Conservation (phyloP, 2,888 invertebrate species). For the Plutella xylostella region DNA sequence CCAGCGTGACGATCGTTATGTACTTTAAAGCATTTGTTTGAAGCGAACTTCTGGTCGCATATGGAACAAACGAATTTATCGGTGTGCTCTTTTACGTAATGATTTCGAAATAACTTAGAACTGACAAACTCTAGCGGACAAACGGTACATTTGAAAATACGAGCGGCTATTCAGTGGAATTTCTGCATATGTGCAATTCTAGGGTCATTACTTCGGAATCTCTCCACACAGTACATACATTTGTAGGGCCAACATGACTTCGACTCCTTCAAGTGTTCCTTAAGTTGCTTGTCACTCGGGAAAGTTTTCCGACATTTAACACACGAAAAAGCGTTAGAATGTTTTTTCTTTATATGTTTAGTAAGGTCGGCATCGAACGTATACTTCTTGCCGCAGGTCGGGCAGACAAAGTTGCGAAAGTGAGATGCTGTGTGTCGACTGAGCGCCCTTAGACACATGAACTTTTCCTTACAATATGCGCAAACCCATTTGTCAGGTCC, state of each 20-base stretch:
- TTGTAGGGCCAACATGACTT: slow-evolving; percentile 35
- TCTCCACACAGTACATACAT: slow-evolving; percentile 34
- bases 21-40: slow-evolving; percentile 21
- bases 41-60: slow-evolving; percentile 22
- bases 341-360: neutral
- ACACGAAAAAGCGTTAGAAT: neutral
- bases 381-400: slow-evolving; percentile 29
- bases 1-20: slow-evolving; percentile 28
- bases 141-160: neutral
- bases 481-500: slow-evolving; percentile 21
- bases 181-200: slow-evolving; percentile 4
- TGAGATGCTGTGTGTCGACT: slow-evolving; percentile 30
- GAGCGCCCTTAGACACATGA: slow-evolving; percentile 22
- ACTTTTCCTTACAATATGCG: slow-evolving; percentile 24
- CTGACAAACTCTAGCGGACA: neutral
- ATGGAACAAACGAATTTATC: slow-evolving; percentile 28
- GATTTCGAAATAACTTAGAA: neutral
- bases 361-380: slow-evolving; percentile 18
- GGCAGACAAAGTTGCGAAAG: slow-evolving; percentile 27
- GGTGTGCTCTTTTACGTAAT: neutral
- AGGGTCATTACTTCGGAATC: slow-evolving; percentile 25
- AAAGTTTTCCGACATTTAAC: slow-evolving; percentile 6
- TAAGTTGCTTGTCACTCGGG: neutral
- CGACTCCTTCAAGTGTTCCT: slow-evolving; percentile 26
- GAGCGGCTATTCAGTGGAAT: neutral